Percentiles rank a stretch among this genome's conserved stretches.
Evolutionary conservation across 64 coral and sea anemone species (phyloP).

Genomic region (Dendrophyllia cribrosa): DNA sequence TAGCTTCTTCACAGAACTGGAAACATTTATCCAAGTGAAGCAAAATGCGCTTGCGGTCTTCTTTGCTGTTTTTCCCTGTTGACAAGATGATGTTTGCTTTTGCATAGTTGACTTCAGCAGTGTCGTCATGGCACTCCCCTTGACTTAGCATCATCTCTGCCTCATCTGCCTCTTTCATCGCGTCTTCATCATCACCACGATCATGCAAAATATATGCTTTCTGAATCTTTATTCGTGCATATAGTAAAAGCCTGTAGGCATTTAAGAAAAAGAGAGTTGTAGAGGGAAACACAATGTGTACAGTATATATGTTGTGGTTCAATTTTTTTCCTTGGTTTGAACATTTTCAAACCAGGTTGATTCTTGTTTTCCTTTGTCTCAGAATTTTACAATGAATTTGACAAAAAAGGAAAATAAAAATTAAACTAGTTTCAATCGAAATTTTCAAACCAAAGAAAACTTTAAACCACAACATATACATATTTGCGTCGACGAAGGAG

Average conservation of each 20-base stretch:
- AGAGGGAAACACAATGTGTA: not conserved
- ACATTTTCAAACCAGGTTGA: not conserved
- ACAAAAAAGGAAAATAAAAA: no score
- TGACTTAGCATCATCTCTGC: conserved; percentile 39
- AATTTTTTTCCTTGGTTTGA: not conserved
- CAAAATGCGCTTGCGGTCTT: conserved; percentile 4
- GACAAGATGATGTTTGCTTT: conserved; percentile 58
- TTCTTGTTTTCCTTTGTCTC: no score
- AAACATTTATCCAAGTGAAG: conserved; percentile 28
- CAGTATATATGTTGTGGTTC: not conserved
- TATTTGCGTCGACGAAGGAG: no score
- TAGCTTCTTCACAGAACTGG: conserved; percentile 42
- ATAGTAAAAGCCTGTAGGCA: conserved; percentile 9
- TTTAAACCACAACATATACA: no score
- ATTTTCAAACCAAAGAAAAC: no score
- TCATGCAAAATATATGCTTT: conserved; percentile 44
- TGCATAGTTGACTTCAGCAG: conserved; percentile 32
- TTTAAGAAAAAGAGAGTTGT: not conserved
- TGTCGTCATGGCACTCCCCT: conserved; percentile 30
- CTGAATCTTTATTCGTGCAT: conserved; percentile 45
- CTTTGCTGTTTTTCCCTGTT: conserved; percentile 22
- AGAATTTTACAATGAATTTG: no score
- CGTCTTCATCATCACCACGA: conserved; percentile 36
- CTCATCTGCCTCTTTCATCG: conserved; percentile 27
- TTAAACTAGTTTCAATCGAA: no score